A percentile compares a stretch with the other conserved stretches of the same genome.
phyloP scores from a whole-genome alignment of 2,113 vertebrate species.

The Chrysemys picta region DNA sequence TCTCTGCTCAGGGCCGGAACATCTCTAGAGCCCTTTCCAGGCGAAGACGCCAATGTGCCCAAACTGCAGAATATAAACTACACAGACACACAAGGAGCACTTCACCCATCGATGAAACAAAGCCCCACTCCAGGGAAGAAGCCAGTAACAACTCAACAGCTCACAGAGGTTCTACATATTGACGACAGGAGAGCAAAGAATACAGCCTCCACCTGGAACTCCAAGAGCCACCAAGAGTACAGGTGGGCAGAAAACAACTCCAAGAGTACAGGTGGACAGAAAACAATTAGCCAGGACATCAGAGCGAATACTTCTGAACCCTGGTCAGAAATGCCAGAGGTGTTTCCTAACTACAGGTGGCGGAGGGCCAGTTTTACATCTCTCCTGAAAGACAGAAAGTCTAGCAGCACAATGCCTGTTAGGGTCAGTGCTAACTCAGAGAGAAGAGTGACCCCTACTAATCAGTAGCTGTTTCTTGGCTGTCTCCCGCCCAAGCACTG shows the following conservation, averaged over 20 bases:
- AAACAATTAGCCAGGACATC: not conserved
- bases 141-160: not conserved
- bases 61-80: not conserved
- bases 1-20: too few species aligned
- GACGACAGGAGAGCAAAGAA: not conserved
- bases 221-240: too few species aligned
- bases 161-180: not conserved
- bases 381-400: not conserved
- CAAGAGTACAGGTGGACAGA: not conserved
- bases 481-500: rapidly evolving
- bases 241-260: not conserved
- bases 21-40: not conserved
- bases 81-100: not conserved
- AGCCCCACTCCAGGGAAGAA: not conserved
- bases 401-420: not conserved
- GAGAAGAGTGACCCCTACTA: not conserved
- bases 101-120: not conserved
- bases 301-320: not conserved
- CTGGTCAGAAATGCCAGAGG: too few species aligned
- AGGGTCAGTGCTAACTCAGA: not conserved
- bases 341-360: not conserved
- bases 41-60: not conserved
- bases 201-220: not conserved
- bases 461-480: not conserved
- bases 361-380: not conserved